Conservation (phyloP, 1,140 invertebrate species). For the Philotrypesis tridentata region DNA sequence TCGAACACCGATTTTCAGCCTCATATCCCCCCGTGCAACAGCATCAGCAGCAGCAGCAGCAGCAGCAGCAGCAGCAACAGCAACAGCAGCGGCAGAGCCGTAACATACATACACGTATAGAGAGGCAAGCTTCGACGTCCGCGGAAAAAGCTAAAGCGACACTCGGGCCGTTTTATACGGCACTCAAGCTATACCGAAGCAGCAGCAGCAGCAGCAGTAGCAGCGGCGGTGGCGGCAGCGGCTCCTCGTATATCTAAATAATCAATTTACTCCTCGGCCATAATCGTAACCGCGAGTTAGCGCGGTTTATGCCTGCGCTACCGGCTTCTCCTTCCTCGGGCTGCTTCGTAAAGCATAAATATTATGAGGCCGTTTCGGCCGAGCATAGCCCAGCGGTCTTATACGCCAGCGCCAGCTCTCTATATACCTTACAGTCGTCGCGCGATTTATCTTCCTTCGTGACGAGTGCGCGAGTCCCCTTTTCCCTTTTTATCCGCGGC, state of each 20-base stretch:
- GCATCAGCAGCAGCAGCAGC: too few relatives aligned
- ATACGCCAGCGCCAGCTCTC: too few relatives aligned
- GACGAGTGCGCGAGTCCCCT: background rate
- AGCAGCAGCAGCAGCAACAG: too few relatives aligned
- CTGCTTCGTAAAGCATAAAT: constrained; percentile 62
- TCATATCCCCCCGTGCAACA: background rate
- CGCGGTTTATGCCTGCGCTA: constrained; percentile 61
- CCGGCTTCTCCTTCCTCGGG: constrained; percentile 49
- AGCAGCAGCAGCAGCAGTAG: constrained; percentile 13
- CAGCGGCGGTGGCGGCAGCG: background rate
- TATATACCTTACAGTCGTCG: background rate
- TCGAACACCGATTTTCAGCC: background rate
- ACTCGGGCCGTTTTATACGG: constrained; percentile 63
- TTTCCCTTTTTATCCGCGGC: background rate
- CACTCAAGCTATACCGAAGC: constrained; percentile 56
- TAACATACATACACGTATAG: background rate
- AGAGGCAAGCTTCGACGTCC: background rate
- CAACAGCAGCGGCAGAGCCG: too few relatives aligned
- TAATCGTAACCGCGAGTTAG: constrained; percentile 72
- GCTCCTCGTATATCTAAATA: constrained; percentile 68
- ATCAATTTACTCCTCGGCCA: constrained; percentile 68
- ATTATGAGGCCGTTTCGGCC: constrained; percentile 57
- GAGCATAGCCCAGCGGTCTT: background rate
- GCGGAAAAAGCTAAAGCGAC: constrained; percentile 48
- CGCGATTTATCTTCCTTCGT: constrained; percentile 20